Evolutionary conservation across 1,140 invertebrate species (phyloP).

Genomic region (Cotesia chilonis): DNA sequence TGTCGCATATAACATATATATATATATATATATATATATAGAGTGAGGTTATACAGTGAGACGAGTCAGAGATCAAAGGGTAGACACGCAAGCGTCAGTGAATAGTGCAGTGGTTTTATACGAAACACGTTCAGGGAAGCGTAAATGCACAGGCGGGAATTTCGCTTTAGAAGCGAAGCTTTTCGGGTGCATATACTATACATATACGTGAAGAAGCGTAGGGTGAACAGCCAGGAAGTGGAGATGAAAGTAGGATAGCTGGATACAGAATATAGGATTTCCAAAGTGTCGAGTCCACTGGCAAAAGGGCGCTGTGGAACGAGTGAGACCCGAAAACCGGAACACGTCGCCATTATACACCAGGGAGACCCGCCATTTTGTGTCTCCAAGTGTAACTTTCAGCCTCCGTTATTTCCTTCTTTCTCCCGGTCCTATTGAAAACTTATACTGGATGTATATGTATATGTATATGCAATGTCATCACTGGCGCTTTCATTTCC

Average conservation of each 20-base stretch:
- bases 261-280: constrained; percentile 1
- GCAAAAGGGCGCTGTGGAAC: not conserved
- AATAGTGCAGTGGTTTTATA: constrained; percentile 52
- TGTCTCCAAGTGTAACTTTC: too few species aligned
- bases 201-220: constrained; percentile 31
- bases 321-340: not conserved
- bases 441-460: too few species aligned
- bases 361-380: too few species aligned
- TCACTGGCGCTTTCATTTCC: constrained; percentile 30
- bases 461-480: not conserved
- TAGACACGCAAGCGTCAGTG: constrained; percentile 45
- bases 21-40: not conserved
- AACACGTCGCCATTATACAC: too few species aligned
- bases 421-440: too few species aligned
- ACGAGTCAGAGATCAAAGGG: constrained; percentile 54
- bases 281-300: not conserved
- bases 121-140: constrained; percentile 21
- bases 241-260: constrained; percentile 13
- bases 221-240: not conserved
- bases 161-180: constrained; percentile 6
- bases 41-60: constrained; percentile 2
- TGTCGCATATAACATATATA: not conserved
- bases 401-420: too few species aligned
- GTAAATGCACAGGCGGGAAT: constrained; percentile 18
- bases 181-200: not conserved